Evolutionary conservation across 2,888 invertebrate genomes (phyloP), one percentile per base, ranked within the genome.

Genomic region (Eupithecia vulgata): DNA sequence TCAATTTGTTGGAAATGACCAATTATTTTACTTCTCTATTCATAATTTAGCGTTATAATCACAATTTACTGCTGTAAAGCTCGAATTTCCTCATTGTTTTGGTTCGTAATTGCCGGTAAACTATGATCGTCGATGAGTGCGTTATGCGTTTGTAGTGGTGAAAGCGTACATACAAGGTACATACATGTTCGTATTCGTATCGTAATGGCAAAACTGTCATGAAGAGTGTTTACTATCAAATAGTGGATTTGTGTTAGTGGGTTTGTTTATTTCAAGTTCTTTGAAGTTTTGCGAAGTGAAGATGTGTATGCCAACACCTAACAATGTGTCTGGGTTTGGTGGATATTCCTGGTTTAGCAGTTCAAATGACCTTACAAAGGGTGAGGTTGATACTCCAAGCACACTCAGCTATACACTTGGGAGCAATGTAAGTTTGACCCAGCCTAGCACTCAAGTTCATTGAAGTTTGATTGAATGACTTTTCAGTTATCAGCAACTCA

Each of bases 301-400:
- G 87, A 95, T 95, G 95, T 95, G 94, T 92, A 95, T 95, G 94
- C 94, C 94, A 81, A 95, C 94, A 79, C 94, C 94, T 82, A 94
- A 91, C 79, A 95, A 94, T 91, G 94, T 94, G 75, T 90, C 94
- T 85, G 94, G 94, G 77, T 94, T 95, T 85, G 94, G 94, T 82
- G 94, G 94, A 69, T 95, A 95, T 83, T 91, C 94, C 77, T 95
- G 95, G 95, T 95, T 95, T 83, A 92, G 94, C 76, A 93, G 93
- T 76, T 86, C 94, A 21, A 93, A 94, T 61, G 95, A 95, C 78
- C 93, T 94, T 77, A 92, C 93, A 70, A 95, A 95, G 82, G 90
- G 89, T 78, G 95, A 95, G 82, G 94, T 94, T 84, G 95, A 95
- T 74, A 91, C 94, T 71, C 93, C 95, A 5, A 94, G 92, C 81